A percentile compares a stretch with the other conserved stretches of the same genome.
Evolutionary conservation across 2,113 vertebrate genomes (phyloP).

Genomic region (Marcusenius ussheri): DNA sequence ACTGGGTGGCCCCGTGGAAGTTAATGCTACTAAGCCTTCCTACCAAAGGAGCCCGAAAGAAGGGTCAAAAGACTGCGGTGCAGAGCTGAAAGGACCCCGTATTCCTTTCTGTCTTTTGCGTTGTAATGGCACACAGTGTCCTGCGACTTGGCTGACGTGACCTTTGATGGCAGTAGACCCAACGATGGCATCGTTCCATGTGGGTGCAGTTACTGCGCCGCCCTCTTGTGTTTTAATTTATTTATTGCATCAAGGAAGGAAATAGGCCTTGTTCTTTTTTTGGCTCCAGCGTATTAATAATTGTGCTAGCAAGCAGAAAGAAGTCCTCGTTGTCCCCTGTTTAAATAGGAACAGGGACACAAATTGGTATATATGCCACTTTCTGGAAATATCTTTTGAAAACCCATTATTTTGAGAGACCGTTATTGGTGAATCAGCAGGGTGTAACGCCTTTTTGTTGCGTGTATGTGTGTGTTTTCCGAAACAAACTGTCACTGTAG

Average conservation of each 20-base stretch:
- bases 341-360: slow-evolving; percentile 2
- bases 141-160: not conserved
- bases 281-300: slow-evolving; percentile 6
- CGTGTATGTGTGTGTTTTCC: not conserved
- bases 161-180: not conserved
- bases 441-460: not conserved
- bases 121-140: not conserved
- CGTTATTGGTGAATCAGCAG: not conserved
- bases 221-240: slow-evolving; percentile 3
- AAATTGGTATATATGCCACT: slow-evolving; percentile 1
- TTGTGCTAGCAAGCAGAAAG: slow-evolving; percentile 12
- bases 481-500: not conserved
- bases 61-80: not conserved
- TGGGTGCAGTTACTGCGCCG: slow-evolving; percentile 1
- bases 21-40: not conserved
- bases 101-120: not conserved
- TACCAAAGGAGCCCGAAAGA: not conserved
- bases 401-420: not conserved
- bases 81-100: not conserved
- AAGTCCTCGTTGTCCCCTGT: slow-evolving; percentile 7
- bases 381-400: slow-evolving; percentile 7
- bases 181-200: not conserved
- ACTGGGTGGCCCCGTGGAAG: not conserved
- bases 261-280: slow-evolving; percentile 11
- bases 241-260: slow-evolving; percentile 16